Evolutionary conservation across 64 coral and sea anemone species (phyloP).

Genomic region (Catalaphyllia jardinei): DNA sequence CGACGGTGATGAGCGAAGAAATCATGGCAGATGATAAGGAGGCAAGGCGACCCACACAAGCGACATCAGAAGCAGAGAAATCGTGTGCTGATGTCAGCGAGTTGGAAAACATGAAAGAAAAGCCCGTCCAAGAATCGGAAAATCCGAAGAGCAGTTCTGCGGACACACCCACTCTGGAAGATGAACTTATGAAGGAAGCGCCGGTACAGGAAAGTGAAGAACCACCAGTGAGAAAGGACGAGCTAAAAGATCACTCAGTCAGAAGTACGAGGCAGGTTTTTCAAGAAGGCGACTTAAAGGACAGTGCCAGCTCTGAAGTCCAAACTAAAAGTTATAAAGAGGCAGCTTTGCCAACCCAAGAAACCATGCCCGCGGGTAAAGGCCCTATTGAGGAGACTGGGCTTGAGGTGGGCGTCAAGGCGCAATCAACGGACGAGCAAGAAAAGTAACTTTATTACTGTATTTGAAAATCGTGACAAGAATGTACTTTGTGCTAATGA

Average conservation of each 20-base stretch:
- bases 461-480: too few species aligned
- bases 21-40: neutral
- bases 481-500: too few species aligned
- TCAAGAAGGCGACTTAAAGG: conserved; percentile 17
- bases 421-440: too few species aligned
- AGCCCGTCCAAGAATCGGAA: neutral
- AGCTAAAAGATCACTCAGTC: neutral
- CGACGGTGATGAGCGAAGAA: neutral
- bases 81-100: neutral
- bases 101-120: neutral
- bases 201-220: conserved; percentile 8
- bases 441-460: too few species aligned
- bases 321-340: neutral
- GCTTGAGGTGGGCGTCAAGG: too few species aligned
- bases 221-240: neutral
- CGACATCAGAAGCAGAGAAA: neutral
- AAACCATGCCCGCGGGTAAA: neutral
- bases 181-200: neutral
- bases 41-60: neutral
- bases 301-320: neutral
- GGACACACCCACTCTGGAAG: neutral
- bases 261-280: neutral
- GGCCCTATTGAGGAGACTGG: neutral
- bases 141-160: neutral
- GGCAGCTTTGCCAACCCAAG: neutral